These are phyloP conservation scores for Cosmia trapezina DNA, from an alignment of 2,888 invertebrate genomes.

Conservation along the genomic window DNA sequence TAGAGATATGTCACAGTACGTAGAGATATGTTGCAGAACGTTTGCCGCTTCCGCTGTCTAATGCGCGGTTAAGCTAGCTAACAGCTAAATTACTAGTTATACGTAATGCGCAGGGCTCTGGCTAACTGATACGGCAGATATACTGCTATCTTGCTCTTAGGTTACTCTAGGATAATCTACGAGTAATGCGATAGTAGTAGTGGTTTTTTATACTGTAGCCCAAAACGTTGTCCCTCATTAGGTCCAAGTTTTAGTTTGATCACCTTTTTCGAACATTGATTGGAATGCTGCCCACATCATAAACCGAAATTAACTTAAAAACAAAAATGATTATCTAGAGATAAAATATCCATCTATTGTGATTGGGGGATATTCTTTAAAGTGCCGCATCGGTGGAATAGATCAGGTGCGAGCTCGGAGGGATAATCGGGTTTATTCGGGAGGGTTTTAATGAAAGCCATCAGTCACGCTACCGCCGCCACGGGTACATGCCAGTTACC, in stretches of 20 bases:
- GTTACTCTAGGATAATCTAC: not conserved
- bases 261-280: not conserved
- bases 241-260: not conserved
- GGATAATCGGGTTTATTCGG: slow-evolving; percentile 72
- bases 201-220: not conserved
- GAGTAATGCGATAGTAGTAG: not conserved
- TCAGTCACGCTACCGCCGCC: slow-evolving; percentile 69
- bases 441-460: slow-evolving; percentile 76
- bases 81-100: slow-evolving; percentile 51
- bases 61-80: slow-evolving; percentile 47
- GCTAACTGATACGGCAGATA: slow-evolving; percentile 19
- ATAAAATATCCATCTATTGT: slow-evolving; percentile 30
- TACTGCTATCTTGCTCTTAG: slow-evolving; percentile 5
- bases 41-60: slow-evolving; percentile 43
- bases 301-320: not conserved
- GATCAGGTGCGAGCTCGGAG: slow-evolving; percentile 70
- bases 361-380: slow-evolving; percentile 49
- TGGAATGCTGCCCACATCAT: not conserved
- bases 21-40: slow-evolving; percentile 40
- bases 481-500: slow-evolving; percentile 43
- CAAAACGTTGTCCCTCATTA: not conserved
- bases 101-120: slow-evolving; percentile 27
- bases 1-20: slow-evolving; percentile 36
- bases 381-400: slow-evolving; percentile 59
- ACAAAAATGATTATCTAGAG: not conserved